These are phyloP conservation scores for Escarpia spicata DNA, from an alignment of 2,888 invertebrate species.

Conservation along the genomic window DNA sequence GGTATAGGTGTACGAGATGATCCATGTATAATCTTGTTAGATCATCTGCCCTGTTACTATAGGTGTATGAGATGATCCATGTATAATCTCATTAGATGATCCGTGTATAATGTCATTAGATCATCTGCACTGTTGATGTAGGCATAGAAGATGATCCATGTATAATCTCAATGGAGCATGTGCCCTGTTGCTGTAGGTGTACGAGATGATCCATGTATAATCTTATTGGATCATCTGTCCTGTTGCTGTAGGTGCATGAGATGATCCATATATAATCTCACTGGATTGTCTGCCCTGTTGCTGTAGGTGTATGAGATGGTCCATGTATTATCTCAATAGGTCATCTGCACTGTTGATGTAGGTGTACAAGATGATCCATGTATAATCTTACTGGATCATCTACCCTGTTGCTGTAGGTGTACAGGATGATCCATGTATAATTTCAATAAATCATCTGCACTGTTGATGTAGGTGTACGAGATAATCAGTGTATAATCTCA, in stretches of 20 bases:
- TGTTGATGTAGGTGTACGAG: constrained; percentile 60
- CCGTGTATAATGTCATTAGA: too few species aligned
- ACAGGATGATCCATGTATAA: constrained; percentile 67
- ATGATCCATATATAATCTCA: too few species aligned
- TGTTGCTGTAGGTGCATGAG: neutral
- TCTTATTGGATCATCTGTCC: neutral
- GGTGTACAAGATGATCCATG: neutral
- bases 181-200: neutral
- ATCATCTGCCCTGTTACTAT: too few species aligned
- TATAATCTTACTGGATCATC: neutral
- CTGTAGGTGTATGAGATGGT: constrained; percentile 51
- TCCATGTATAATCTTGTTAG: constrained; percentile 63
- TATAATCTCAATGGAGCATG: constrained; percentile 64
- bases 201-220: neutral
- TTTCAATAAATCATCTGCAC: constrained; percentile 54
- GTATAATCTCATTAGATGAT: neutral
- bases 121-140: constrained; percentile 35
- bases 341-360: neutral
- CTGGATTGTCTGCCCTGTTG: neutral
- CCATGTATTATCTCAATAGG: neutral
- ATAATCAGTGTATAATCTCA: constrained; percentile 66
- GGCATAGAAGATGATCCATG: constrained; percentile 67
- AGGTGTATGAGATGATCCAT: too few species aligned
- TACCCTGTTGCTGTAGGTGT: constrained; percentile 51
- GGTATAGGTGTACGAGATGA: constrained; percentile 65